Conservation (phyloP, 1,140 invertebrate species). For the Neodiprion fabricii region DNA sequence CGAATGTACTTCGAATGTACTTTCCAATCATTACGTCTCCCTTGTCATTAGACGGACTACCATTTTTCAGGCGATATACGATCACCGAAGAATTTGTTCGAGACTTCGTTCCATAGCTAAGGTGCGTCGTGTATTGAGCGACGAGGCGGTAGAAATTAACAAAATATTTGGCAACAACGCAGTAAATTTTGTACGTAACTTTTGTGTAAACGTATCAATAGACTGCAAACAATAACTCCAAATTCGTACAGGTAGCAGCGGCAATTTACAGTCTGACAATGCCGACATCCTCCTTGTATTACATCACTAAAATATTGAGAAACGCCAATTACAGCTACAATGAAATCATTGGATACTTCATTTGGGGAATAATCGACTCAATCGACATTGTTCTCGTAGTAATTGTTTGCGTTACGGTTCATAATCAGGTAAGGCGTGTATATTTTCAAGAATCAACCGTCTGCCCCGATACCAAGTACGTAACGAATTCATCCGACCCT, state of each 20-base stretch:
- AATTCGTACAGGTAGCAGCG: not conserved
- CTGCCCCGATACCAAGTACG: no score
- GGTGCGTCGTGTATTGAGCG: not conserved
- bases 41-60: no score
- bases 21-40: no score
- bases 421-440: not conserved
- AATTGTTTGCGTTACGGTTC: not conserved
- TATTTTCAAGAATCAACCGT: not conserved
- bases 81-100: not conserved
- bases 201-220: not conserved
- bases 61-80: not conserved
- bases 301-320: not conserved
- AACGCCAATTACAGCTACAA: not conserved
- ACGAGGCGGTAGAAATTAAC: not conserved
- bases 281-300: not conserved
- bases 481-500: no score
- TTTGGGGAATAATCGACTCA: not conserved
- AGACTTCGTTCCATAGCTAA: not conserved
- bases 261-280: not conserved
- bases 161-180: not conserved
- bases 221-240: not conserved
- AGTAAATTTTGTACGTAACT: not conserved
- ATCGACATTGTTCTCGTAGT: not conserved
- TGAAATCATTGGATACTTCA: not conserved
- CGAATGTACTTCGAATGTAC: no score